Base-by-base conservation (phyloP, 2,888 invertebrate genomes). In the Hemistola chrysoprasaria region DNA sequence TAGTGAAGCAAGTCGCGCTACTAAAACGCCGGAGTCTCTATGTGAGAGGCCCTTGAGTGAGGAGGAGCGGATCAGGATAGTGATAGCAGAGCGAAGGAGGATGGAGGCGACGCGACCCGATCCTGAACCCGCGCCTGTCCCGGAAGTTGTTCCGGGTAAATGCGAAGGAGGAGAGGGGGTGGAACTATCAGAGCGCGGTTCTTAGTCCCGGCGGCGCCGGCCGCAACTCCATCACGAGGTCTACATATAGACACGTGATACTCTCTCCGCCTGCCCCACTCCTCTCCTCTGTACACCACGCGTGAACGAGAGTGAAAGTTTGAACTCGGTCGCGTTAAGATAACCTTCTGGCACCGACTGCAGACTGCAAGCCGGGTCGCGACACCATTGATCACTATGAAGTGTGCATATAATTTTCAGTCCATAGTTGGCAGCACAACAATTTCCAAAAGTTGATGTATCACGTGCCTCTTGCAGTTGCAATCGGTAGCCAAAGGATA, bases 51-150 rank as follows among this genome's bases (percentile, higher is more conserved):
- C 72, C 5, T 78, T 86, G 38, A 87, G 71, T 25, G 87, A 86
- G 48, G 80, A 82, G 53, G 85, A 92, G 52, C 91, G 90, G 52
- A 91, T 92, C 51, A 89, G 92, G 63, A 90, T 91, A 67, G 91
- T 92, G 38, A 92, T 92, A 56, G 90, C 90, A 6, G 92, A 92
- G 68, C 80, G 92, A 51, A 76, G 92, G 50, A 91, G 91, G 65
- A 80, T 91, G 31, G 92, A 92, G 45, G 78, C 90, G 20, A 40
- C 65, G n/a, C 69, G 72, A 45, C 73, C 79, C 3, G 84, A 81
- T 44, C 56, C 71, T 25, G 80, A 77, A 22, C 3, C 16, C 3
- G 16, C 16, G 3, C 16, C 16, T 2, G 16, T 16, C 3, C 3
- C 16, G 16, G n/a, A n/a, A n/a, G n/a, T n/a, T n/a, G n/a, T n/a